These are phyloP conservation scores for Drosophila nebulosa DNA, from an alignment of 1,140 invertebrate species.

Conservation along the genomic window DNA sequence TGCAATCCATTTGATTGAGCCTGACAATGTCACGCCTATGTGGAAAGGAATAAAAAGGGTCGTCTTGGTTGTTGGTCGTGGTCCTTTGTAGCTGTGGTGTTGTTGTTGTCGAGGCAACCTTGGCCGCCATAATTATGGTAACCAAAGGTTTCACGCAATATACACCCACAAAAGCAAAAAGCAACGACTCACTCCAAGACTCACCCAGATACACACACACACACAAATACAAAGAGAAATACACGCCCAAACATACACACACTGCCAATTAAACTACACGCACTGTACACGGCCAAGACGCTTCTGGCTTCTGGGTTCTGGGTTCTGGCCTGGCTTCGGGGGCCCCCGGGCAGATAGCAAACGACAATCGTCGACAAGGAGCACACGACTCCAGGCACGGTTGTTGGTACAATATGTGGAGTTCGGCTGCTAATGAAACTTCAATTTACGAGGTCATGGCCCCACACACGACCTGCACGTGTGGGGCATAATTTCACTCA, in stretches of 20 bases:
- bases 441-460: conserved; percentile 78
- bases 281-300: conserved; percentile 35
- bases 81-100: conserved; percentile 35
- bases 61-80: conserved; percentile 18
- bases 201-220: conserved; percentile 18
- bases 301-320: too few relatives aligned
- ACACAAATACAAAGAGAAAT: conserved; percentile 12
- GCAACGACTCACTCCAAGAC: conserved; percentile 3
- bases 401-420: neutral
- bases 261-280: conserved; percentile 72
- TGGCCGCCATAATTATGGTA: conserved; percentile 78
- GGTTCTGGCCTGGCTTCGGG: too few relatives aligned
- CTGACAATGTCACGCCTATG: conserved; percentile 46
- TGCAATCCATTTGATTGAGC: conserved; percentile 55
- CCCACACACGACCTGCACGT: conserved; percentile 66
- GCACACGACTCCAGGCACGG: conserved; percentile 1
- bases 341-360: conserved; percentile 30
- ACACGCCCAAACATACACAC: conserved; percentile 17
- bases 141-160: conserved; percentile 72
- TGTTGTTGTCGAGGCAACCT: conserved; percentile 43
- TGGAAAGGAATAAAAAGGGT: conserved; percentile 17
- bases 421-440: conserved; percentile 63
- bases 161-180: conserved; percentile 47
- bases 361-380: conserved; percentile 45
- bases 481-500: conserved; percentile 72